Conservation (phyloP, 2,113 vertebrate genomes). For the Clarias batrachus region DNA sequence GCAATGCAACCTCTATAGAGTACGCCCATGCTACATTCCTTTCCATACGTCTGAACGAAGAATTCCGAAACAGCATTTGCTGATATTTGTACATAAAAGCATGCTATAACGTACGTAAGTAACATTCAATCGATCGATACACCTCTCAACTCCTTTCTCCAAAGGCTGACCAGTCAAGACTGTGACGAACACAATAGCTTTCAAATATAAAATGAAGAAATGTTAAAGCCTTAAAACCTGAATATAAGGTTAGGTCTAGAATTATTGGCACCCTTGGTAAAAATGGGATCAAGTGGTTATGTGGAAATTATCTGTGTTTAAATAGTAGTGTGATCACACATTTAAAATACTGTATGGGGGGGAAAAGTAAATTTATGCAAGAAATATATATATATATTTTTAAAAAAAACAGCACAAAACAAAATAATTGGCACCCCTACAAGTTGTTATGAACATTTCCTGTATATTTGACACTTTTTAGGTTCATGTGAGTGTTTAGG, state of each 20-base stretch:
- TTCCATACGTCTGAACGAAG: slow-evolving; percentile 30
- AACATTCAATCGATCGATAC: slow-evolving; percentile 26
- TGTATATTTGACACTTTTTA: not conserved
- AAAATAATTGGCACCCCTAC: not conserved
- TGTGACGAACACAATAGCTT: slow-evolving; percentile 26
- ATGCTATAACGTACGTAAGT: slow-evolving; percentile 52
- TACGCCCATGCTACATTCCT: slow-evolving; percentile 46
- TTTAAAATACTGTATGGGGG: not conserved
- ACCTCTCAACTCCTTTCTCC: slow-evolving; percentile 15
- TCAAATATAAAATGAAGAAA: slow-evolving; percentile 2
- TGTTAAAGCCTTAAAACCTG: slow-evolving; percentile 12
- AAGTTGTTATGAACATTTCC: not conserved
- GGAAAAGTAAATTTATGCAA: not conserved
- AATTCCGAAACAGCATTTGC: slow-evolving; percentile 41
- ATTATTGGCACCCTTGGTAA: slow-evolving; percentile 2
- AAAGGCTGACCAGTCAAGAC: slow-evolving; percentile 14
- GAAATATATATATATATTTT: not conserved
- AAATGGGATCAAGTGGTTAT: not conserved
- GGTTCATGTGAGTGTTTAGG: not conserved
- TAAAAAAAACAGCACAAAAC: not conserved
- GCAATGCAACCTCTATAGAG: slow-evolving; percentile 51
- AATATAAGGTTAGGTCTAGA: not conserved
- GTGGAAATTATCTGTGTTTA: not conserved
- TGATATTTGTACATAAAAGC: slow-evolving; percentile 51
- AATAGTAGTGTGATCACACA: not conserved